Percentiles rank a stretch among this genome's conserved stretches.
phyloP scores from a whole-genome alignment of 2,797 vertebrate genomes.

The Pseudochromis fuscus region DNA sequence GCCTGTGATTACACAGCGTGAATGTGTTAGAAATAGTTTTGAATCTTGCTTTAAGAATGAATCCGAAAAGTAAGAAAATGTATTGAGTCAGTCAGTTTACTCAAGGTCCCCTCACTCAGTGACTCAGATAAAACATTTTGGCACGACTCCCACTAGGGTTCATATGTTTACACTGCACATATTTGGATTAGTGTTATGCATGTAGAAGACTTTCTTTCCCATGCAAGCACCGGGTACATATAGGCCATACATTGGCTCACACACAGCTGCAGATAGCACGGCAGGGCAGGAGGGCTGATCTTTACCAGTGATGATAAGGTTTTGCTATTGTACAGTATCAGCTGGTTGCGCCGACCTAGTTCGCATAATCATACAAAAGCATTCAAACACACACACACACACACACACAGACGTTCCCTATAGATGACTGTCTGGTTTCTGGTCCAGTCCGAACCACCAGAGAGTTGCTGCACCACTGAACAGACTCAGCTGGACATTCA shows the following conservation, averaged over 20 bases:
- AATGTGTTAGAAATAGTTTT: neutral
- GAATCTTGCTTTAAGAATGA: neutral
- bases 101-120: neutral
- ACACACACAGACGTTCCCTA: conserved; percentile 21
- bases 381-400: conserved; percentile 10
- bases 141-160: conserved; percentile 4
- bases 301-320: conserved; percentile 44
- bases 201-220: conserved; percentile 18
- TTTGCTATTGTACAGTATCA: conserved; percentile 39
- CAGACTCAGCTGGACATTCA: conserved; percentile 54
- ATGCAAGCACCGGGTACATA: conserved; percentile 27
- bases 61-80: neutral
- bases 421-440: conserved; percentile 46
- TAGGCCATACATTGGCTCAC: conserved; percentile 13
- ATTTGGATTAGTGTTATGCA: conserved; percentile 37
- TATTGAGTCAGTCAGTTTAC: neutral
- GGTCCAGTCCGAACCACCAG: conserved; percentile 43
- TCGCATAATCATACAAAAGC: conserved; percentile 21
- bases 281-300: conserved; percentile 24
- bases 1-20: neutral
- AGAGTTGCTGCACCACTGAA: conserved; percentile 55
- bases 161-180: conserved; percentile 37
- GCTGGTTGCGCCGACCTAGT: conserved; percentile 47
- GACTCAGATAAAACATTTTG: conserved; percentile 10
- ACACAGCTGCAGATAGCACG: conserved; percentile 15